Evolutionary conservation across 2,888 invertebrate species (phyloP).

Genomic region (Parnassius smintheus): DNA sequence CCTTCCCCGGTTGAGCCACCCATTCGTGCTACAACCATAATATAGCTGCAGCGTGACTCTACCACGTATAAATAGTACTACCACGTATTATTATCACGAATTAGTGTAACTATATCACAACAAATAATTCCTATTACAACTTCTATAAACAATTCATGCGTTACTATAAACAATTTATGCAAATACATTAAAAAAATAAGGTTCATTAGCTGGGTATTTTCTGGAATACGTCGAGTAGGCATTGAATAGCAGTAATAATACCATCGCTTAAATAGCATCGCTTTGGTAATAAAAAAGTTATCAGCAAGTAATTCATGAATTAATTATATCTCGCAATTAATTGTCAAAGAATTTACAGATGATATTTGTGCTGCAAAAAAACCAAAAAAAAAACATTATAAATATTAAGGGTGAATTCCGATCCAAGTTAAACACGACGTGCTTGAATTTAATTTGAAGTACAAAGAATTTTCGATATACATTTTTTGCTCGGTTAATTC

Average conservation of each 20-base stretch:
- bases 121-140: no score
- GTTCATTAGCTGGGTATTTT: not conserved
- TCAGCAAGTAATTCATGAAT: not conserved
- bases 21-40: no score
- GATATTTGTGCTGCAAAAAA: not conserved
- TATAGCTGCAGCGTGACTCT: no score
- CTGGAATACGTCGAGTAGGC: not conserved
- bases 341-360: conserved; percentile 1
- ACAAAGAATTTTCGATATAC: not conserved
- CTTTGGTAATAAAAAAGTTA: not conserved
- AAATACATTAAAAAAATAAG: no score
- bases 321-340: conserved; percentile 7
- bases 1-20: no score
- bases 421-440: not conserved
- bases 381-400: not conserved
- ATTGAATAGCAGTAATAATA: not conserved
- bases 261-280: not conserved
- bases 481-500: not conserved
- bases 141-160: no score
- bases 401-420: not conserved
- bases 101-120: no score
- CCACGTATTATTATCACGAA: no score
- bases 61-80: no score
- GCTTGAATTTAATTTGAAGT: not conserved
- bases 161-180: no score